Conservation (phyloP, 2,113 vertebrate species). For the Hippocampus zosterae region DNA sequence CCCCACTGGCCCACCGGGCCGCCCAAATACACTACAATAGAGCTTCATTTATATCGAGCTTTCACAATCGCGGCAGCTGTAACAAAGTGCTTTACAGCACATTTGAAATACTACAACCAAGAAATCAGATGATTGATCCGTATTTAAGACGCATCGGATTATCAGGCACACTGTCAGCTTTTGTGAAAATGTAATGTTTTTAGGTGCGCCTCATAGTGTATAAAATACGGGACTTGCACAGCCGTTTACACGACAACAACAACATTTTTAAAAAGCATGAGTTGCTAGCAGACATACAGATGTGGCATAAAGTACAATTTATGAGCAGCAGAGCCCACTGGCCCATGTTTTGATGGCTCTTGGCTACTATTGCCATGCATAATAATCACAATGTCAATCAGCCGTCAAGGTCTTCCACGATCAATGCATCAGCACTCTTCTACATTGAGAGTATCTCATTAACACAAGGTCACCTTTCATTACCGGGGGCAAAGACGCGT, state of each 20-base stretch:
- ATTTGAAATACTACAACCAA: too few relatives aligned
- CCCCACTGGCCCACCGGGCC: too few relatives aligned
- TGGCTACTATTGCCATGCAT: constrained; percentile 66
- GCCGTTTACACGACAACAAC: constrained; percentile 15
- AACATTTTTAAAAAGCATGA: constrained; percentile 4
- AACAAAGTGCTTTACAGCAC: too few relatives aligned
- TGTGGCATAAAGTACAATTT: constrained; percentile 61
- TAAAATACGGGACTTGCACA: constrained; percentile 9
- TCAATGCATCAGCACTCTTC: constrained; percentile 58
- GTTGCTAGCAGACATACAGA: constrained; percentile 57
- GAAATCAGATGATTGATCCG: too few relatives aligned
- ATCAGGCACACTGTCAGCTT: too few relatives aligned
- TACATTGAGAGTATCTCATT: constrained; percentile 64
- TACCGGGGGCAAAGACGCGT: constrained; percentile 47
- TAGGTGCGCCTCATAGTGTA: too few relatives aligned
- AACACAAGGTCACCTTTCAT: constrained; percentile 69
- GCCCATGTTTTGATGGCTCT: constrained; percentile 52
- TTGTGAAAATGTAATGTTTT: too few relatives aligned
- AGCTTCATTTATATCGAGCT: too few relatives aligned
- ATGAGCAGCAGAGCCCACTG: constrained; percentile 43
- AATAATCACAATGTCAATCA: constrained; percentile 70
- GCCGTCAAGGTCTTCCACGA: constrained; percentile 60
- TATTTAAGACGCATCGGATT: too few relatives aligned
- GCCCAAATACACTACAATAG: too few relatives aligned
- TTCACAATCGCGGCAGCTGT: too few relatives aligned